Conservation (phyloP, 1,140 invertebrate genomes). For the Temnothorax curvispinosus region DNA sequence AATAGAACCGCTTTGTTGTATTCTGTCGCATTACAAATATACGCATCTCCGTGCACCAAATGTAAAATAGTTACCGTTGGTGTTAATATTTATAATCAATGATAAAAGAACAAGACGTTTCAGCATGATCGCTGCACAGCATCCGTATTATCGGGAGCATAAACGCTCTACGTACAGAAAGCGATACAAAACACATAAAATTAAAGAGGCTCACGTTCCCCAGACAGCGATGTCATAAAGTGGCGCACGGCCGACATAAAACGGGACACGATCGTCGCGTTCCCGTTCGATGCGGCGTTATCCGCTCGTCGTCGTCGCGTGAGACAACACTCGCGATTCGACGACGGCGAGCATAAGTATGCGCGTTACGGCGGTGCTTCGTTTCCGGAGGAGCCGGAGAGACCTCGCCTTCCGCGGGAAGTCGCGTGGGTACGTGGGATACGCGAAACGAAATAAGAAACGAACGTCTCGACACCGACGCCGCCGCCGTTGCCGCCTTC, state of each 20-base stretch:
- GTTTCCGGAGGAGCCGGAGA: conserved; percentile 61
- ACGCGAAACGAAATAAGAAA: conserved; percentile 51
- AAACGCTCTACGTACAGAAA: conserved; percentile 6
- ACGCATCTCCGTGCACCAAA: neutral
- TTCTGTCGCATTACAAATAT: neutral
- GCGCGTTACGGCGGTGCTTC: conserved; percentile 36
- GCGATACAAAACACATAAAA: conserved; percentile 33
- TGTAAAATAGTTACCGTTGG: neutral
- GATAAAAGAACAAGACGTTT: neutral
- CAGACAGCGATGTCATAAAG: conserved; percentile 14
- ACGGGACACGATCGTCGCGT: conserved; percentile 13
- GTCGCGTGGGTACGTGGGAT: conserved; percentile 58
- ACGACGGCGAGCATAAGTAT: conserved; percentile 53
- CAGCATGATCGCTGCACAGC: neutral
- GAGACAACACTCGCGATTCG: conserved; percentile 8
- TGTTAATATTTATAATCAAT: neutral
- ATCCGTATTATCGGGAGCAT: neutral
- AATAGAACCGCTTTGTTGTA: neutral
- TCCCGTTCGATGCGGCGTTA: neutral
- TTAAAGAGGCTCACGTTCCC: conserved; percentile 1
- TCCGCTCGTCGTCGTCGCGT: neutral
- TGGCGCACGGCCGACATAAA: conserved; percentile 15
- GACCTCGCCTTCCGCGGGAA: conserved; percentile 63
- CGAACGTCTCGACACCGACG: conserved; percentile 59
- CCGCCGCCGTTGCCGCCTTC: conserved; percentile 19